Percentiles rank a stretch among this genome's conserved stretches.
Conservation (phyloP, 1,140 invertebrate genomes). For the Polypedilum pembai region DNA sequence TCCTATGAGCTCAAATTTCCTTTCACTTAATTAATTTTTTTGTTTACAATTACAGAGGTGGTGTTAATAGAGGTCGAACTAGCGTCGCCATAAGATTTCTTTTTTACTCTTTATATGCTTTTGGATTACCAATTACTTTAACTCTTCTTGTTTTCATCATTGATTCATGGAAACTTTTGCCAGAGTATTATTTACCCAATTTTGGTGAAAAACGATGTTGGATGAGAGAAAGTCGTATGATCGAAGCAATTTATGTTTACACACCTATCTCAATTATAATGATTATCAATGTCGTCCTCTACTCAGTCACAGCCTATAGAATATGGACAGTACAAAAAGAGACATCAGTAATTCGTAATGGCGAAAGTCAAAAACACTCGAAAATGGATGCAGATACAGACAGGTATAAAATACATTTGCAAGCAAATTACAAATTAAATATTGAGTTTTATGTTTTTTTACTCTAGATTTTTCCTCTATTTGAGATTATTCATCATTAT, state of each 20-base stretch:
- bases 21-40: not conserved
- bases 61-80: not conserved
- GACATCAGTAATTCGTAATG: not conserved
- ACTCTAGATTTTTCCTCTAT: slow-evolving; percentile 15
- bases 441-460: not conserved
- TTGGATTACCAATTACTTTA: not conserved
- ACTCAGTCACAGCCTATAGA: not conserved
- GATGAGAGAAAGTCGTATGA: not conserved
- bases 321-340: slow-evolving; percentile 1
- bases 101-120: not conserved
- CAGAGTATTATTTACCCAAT: not conserved
- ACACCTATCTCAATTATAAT: not conserved
- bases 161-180: not conserved
- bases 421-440: not conserved
- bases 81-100: not conserved
- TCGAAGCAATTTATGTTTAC: slow-evolving; percentile 11
- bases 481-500: slow-evolving; percentile 7
- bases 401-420: not conserved
- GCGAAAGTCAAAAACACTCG: slow-evolving; percentile 4
- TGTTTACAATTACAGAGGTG: not conserved
- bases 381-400: slow-evolving; percentile 15
- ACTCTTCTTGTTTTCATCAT: not conserved
- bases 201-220: not conserved
- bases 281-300: not conserved
- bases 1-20: not conserved